Evolutionary conservation across 2,113 vertebrate genomes (phyloP), one percentile per base, ranked within the genome.

Genomic region (Hippoglossus stenolepis): DNA sequence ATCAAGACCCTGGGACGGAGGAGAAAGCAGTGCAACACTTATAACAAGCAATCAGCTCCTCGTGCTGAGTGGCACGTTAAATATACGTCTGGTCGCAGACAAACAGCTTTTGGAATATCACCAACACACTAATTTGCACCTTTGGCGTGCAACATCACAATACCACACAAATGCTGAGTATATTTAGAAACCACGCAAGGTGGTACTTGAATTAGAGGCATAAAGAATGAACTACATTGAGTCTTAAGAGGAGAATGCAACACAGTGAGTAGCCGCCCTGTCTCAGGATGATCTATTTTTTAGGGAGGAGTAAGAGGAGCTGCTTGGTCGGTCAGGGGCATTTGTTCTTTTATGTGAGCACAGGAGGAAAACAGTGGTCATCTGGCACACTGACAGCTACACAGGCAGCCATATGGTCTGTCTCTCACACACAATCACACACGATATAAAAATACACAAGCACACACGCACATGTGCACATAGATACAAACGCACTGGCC

Each of bases 361-460:
- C 78, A 75, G 79, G 83, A 79, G 88, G 80, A 26, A 76, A 74
- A 83, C 89, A 74, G 76, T 79, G 64, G 83, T 90, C 84, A 75
- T 13, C 80, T 93, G 91, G 90, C 90, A 80, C 45, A 14, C 21
- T 58, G 87, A 90, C 91, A 92, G 78, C 67, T 53, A 88, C 87
- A 87, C 65, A 84, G 82, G 63, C 66, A 77, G 82, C 88, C 91
- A 94, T 93, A 94, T 93, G 93, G 91, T 35, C 64, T 47, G 67
- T 57, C 56, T 38, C 54, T 23, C 10, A 54, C 71, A 73, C 12
- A 62, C 15, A 51, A 7, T 54, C 71, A 73, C 14, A 62, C 47
- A 56, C 12, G 58, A 57, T 60, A 45, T 17, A 3, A 12, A 43
- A 13, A n/a, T 18, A 69, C 1, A 20, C 51, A 56, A 2, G 51